phyloP scores from a whole-genome alignment of 2,113 vertebrate genomes.

The Melanostigma gelatinosum region DNA sequence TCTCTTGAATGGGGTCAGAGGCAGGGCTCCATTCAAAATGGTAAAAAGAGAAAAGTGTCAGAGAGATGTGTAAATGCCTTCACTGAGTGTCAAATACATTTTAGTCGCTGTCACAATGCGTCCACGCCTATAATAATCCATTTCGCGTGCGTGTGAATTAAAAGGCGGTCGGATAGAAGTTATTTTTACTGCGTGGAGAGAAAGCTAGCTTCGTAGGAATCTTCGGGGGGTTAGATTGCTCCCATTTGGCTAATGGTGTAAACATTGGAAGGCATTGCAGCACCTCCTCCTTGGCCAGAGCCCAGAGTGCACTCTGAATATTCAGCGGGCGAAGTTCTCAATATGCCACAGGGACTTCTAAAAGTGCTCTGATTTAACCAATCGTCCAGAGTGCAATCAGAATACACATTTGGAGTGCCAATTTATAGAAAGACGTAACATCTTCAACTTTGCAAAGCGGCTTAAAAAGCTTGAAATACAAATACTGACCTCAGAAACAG shows the following conservation, averaged over 20 bases:
- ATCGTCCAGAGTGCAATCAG: conserved; percentile 1
- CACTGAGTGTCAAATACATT: conserved; percentile 15
- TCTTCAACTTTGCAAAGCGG: conserved; percentile 20
- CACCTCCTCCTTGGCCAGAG: conserved; percentile 53
- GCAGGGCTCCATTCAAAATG: conserved; percentile 20
- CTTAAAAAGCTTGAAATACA: conserved; percentile 24
- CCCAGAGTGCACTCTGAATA: conserved; percentile 54
- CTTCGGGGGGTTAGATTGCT: conserved; percentile 51
- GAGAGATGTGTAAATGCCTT: conserved; percentile 21
- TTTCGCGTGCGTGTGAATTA: conserved; percentile 28
- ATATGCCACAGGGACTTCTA: conserved; percentile 33
- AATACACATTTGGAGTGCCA: conserved; percentile 11
- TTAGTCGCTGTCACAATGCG: conserved; percentile 22
- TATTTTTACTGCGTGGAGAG: conserved; percentile 42
- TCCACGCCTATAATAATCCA: conserved; percentile 36
- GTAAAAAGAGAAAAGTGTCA: conserved; percentile 20
- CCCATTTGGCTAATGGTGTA: conserved; percentile 60
- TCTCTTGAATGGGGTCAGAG: conserved; percentile 4
- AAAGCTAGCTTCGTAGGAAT: conserved; percentile 46
- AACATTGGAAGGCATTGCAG: conserved; percentile 57
- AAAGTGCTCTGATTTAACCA: conserved; percentile 52
- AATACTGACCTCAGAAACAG: conserved; percentile 15
- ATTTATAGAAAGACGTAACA: background rate
- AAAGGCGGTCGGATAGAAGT: conserved; percentile 37
- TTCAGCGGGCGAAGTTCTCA: conserved; percentile 55